Conservation (phyloP, 2,888 invertebrate species). For the Andrena marginata region DNA sequence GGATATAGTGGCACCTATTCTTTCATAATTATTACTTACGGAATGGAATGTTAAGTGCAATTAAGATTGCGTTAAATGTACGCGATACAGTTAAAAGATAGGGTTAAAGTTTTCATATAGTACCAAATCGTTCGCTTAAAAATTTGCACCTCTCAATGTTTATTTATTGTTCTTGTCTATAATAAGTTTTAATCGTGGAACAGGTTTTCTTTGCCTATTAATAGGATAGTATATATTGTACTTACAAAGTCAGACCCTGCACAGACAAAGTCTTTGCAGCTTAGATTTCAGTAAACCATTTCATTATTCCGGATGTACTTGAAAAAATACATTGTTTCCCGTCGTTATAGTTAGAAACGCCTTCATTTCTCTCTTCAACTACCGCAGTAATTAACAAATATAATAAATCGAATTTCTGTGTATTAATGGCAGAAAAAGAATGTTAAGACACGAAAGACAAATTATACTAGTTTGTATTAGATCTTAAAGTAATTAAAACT, state of each 20-base stretch:
- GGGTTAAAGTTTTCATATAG: not conserved
- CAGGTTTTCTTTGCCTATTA: not conserved
- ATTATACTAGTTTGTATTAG: too few species aligned
- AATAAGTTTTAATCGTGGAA: not conserved
- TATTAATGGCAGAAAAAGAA: conserved; percentile 3
- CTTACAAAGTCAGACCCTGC: conserved; percentile 27
- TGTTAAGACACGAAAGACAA: not conserved
- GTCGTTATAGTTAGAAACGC: not conserved
- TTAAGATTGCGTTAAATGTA: conserved; percentile 15
- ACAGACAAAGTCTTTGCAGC: not conserved
- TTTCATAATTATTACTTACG: conserved; percentile 35
- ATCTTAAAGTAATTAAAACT: too few species aligned
- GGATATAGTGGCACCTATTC: conserved; percentile 45
- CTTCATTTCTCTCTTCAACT: not conserved
- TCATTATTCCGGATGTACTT: conserved; percentile 8
- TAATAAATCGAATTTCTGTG: not conserved
- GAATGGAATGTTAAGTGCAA: conserved; percentile 22
- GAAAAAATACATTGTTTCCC: not conserved
- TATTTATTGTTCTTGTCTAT: not conserved
- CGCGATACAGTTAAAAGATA: not conserved
- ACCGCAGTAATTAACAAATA: not conserved
- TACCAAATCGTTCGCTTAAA: not conserved
- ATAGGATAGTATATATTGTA: conserved; percentile 19
- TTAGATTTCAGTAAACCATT: conserved; percentile 29
- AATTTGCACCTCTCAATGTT: conserved; percentile 6